phyloP scores from a whole-genome alignment of 2,888 invertebrate genomes.

The Mimumesa dahlbomi region DNA sequence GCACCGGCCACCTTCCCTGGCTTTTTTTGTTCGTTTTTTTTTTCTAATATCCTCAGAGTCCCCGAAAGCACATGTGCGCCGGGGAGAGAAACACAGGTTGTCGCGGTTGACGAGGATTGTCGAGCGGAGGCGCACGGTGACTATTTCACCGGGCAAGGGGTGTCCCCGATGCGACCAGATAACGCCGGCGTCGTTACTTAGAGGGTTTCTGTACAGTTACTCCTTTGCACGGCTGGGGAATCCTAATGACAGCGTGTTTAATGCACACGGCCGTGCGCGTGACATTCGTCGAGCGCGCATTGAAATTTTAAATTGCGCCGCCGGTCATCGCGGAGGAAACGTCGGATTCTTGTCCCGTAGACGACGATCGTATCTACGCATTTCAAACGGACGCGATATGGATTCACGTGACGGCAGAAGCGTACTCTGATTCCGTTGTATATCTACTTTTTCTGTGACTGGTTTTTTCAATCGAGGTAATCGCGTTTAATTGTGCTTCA shows the following conservation, averaged over 20 bases:
- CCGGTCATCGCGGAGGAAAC: background rate
- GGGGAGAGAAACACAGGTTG: constrained; percentile 6
- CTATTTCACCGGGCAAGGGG: constrained; percentile 49
- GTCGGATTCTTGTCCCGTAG: background rate
- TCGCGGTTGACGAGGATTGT: constrained; percentile 2
- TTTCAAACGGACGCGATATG: constrained; percentile 1
- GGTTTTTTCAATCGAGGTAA: too few species aligned
- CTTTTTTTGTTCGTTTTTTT: background rate
- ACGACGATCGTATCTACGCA: constrained; percentile 1
- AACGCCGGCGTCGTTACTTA: constrained; percentile 57
- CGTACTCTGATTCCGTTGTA: too few species aligned
- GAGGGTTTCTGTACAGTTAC: constrained; percentile 73
- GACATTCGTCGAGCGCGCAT: constrained; percentile 39
- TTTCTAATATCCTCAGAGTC: constrained; percentile 1
- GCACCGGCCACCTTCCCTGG: background rate
- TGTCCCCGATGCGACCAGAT: constrained; percentile 54
- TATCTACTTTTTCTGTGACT: too few species aligned
- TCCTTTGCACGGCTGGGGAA: constrained; percentile 71
- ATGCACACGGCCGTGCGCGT: constrained; percentile 45
- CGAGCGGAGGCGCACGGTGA: constrained; percentile 12
- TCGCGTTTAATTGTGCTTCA: too few species aligned
- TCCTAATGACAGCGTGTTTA: constrained; percentile 71
- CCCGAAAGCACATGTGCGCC: background rate
- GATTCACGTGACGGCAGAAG: too few species aligned
- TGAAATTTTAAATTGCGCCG: constrained; percentile 40